Base-by-base conservation (phyloP, 2,888 invertebrate species). In the Podotricha telesiphe region DNA sequence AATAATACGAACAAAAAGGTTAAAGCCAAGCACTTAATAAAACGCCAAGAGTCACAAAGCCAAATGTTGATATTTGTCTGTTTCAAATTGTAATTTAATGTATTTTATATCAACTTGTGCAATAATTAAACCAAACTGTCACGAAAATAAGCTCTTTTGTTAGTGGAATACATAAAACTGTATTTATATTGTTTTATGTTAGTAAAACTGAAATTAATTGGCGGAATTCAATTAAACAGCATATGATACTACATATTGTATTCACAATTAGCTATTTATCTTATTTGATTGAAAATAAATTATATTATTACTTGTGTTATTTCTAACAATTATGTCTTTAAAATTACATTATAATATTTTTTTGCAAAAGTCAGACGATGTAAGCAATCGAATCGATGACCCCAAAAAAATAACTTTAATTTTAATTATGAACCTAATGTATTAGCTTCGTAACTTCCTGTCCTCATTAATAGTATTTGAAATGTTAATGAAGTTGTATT, bases 401-500 rank as follows among this genome's bases (percentile, higher is more conserved):
- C 5, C 17, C 53, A 45, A 59, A 58, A n/a, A 42, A 45, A 42
- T 28, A 34, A 28, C 8, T 59, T 45, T 42, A 42, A 58, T n/a
- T 59, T 59, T n/a, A 42, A 17, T 22, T 22, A n/a, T 15, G 22
- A 22, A 45, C n/a, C 11, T 45, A 59, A 45, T 42, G 42, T 10
- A 59, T 22, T 59, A 59, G 59, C 45, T 59, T n/a, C 2, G 42
- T n/a, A 45, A 45, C 45, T 59, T 59, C 59, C n/a, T 42, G 59
- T 42, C 22, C 59, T 59, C 59, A 22, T 59, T 59, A 59, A 59
- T 59, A 62, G 34, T 48, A 48, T 62, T 62, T 62, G 34, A 62
- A 62, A 48, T 62, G 48, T 34, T 48, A 62, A 62, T 62, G 34
- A 62, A 62, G 15, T 62, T 62, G 62, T 62, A 47, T 48, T 62